phyloP scores from a whole-genome alignment of 2,888 invertebrate species.

The Desoria tigrina region DNA sequence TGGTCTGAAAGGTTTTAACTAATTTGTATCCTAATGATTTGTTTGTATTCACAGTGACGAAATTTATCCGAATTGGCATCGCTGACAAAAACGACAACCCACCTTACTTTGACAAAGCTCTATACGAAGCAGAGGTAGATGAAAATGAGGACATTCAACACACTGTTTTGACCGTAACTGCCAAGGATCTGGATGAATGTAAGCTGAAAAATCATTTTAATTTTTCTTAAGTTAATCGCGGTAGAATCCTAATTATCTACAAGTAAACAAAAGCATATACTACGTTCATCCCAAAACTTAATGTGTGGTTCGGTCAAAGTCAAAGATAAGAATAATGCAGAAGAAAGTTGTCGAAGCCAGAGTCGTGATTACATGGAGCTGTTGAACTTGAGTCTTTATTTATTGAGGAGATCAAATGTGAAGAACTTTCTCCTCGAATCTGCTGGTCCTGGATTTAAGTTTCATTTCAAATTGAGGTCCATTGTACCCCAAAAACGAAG shows the following conservation, averaged over 20 bases:
- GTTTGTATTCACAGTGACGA: constrained; percentile 76
- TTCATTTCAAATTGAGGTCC: constrained; percentile 1
- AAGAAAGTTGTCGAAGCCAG: too few species aligned
- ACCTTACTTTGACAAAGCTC: constrained; percentile 86
- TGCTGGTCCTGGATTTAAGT: constrained; percentile 3
- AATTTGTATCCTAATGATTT: too few species aligned
- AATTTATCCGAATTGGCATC: constrained; percentile 96
- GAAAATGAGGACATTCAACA: constrained; percentile 97
- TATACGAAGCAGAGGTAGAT: constrained; percentile 95
- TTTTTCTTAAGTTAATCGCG: neutral
- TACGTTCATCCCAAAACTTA: too few species aligned
- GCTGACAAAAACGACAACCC: constrained; percentile 99
- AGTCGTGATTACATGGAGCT: neutral
- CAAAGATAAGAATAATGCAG: too few species aligned
- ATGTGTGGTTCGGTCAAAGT: too few species aligned
- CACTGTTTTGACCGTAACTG: constrained; percentile 95
- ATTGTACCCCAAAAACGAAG: constrained; percentile 2
- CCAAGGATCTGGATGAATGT: constrained; percentile 99
- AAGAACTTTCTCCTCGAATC: constrained; percentile 8
- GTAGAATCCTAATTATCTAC: too few species aligned
- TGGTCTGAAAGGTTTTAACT: too few species aligned
- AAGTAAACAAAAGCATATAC: too few species aligned
- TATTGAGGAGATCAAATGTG: constrained; percentile 17
- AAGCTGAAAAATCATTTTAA: too few species aligned
- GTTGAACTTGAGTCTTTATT: constrained; percentile 5